phyloP scores from a whole-genome alignment of 2,113 vertebrate species.

The Pterocles orientalis region DNA sequence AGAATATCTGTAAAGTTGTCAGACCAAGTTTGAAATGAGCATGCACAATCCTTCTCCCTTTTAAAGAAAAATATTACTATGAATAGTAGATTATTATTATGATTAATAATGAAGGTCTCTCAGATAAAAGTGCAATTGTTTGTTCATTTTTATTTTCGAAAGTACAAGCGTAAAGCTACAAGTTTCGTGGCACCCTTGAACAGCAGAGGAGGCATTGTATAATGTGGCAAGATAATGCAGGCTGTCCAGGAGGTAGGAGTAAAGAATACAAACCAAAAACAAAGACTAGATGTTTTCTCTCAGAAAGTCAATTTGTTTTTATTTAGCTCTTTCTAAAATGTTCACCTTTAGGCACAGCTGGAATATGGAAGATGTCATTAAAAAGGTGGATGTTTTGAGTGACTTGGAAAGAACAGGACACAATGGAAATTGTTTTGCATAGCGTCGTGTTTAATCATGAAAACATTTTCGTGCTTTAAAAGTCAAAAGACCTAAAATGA shows the following conservation, averaged over 20 bases:
- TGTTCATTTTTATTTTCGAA: neutral
- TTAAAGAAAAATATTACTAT: neutral
- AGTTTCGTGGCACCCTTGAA: accelerated
- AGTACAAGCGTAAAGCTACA: neutral
- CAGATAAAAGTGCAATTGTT: neutral
- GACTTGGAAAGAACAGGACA: neutral
- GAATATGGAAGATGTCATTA: neutral
- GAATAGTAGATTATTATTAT: neutral
- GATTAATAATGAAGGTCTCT: neutral
- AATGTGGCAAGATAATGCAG: neutral
- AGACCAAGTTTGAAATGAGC: neutral
- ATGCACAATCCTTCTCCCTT: neutral
- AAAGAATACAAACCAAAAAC: neutral
- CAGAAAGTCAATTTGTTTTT: neutral
- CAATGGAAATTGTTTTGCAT: neutral
- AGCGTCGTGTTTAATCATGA: neutral
- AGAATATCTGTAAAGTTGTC: neutral
- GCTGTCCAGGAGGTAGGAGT: neutral
- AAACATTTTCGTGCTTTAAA: neutral
- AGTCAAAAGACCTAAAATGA: neutral
- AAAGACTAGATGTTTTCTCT: neutral
- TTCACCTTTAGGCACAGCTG: neutral
- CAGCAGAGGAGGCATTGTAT: neutral
- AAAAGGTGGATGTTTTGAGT: neutral
- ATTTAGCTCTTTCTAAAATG: neutral